Evolutionary conservation across 2,797 vertebrate genomes (phyloP).

Genomic region (Ctenochaetus hawaiiensis): DNA sequence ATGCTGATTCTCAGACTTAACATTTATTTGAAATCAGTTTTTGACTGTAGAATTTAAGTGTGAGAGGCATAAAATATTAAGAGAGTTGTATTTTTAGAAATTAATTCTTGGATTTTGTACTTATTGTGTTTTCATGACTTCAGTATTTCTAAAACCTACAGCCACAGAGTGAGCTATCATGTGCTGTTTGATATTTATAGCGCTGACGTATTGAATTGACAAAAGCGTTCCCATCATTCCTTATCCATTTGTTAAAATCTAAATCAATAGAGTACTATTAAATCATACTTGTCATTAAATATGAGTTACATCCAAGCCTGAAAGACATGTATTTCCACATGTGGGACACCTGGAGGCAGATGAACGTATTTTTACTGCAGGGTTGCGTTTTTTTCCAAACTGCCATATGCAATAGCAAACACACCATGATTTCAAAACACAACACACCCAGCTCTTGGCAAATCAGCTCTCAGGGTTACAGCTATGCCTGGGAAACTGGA

Average conservation of each 20-base stretch:
- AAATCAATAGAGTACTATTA: not conserved
- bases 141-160: not conserved
- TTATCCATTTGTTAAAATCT: not conserved
- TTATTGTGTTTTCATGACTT: not conserved
- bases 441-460: conserved; percentile 57
- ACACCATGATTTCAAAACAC: conserved; percentile 47
- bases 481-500: conserved; percentile 43
- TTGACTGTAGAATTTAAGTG: not conserved
- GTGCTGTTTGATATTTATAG: conserved; percentile 26
- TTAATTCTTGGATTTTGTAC: not conserved
- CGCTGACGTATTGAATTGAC: not conserved
- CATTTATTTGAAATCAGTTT: too few relatives aligned
- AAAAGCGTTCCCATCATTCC: not conserved
- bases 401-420: conserved; percentile 43
- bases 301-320: not conserved
- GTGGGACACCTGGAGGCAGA: conserved; percentile 13
- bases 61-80: not conserved
- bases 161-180: not conserved
- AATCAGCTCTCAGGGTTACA: conserved; percentile 25
- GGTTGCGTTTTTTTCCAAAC: conserved; percentile 3
- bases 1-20: not conserved
- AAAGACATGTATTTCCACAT: conserved; percentile 13
- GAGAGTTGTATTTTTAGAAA: not conserved
- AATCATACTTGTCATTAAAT: not conserved
- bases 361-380: conserved; percentile 4